Base-by-base conservation (phyloP, 2,113 vertebrate genomes). In the Erinaceus europaeus region DNA sequence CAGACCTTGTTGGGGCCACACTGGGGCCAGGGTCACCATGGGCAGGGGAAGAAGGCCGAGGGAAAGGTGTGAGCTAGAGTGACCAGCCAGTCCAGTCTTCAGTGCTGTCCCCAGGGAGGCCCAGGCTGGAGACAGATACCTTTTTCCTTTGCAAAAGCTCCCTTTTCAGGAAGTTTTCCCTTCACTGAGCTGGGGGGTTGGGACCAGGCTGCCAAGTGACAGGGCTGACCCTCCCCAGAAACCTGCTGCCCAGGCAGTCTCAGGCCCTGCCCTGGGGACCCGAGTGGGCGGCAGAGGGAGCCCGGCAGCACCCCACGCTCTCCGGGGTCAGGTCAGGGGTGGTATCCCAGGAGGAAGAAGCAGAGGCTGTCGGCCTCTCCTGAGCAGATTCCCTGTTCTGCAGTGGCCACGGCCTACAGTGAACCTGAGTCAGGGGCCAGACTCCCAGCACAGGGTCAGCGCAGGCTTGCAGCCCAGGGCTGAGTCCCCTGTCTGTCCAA, bases 71-170 rank as follows among this genome's bases (percentile, higher is more conserved):
- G 25, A 68, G n/a, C 20, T 53, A 6, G 65, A 53, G 17, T 65
- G 29, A 68, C 32, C 29, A 32, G 0, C 36, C 34, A 4, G 32
- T 44, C 72, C 29, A 1, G 9, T 25, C 15, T 27, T 13, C 9
- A 6, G 3, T 46, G 44, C 25, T 82, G 25, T 21, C 42, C 21
- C 27, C 25, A 46, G 44, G 7, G 42, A 48, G 34, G 69, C 34
- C 72, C 46, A 21, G 15, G 18, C 55, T 44, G 25, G 9, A 20
- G 68, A 42, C 12, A 89, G 38, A 12, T 84, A 57, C 72, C 34
- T 23, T 76, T 53, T 44, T 69, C 77, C 34, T 61, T 44, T 76
- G 62, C 75, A 52, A 71, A 82, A 82, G 53, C 23, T 71, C 15
- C 50, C 64, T 69, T 73, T 76, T 21, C 18, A 29, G 40, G 36